A percentile compares a stretch with the other conserved stretches of the same genome.
Conservation (phyloP, 2,113 vertebrate species). For the Elephantulus edwardii region DNA sequence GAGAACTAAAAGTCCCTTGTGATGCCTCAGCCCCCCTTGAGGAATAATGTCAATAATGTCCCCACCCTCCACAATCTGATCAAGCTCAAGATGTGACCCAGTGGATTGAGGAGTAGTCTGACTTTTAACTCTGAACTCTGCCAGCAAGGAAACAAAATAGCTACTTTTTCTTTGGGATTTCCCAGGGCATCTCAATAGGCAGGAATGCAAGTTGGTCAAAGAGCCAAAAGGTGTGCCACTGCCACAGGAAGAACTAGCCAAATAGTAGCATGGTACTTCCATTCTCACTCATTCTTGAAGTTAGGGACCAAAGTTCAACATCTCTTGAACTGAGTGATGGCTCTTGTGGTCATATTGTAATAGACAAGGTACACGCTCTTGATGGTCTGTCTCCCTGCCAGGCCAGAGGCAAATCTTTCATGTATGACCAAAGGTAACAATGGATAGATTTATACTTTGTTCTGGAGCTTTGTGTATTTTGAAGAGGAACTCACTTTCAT, state of each 20-base stretch:
- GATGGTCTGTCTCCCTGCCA: slow-evolving; percentile 10
- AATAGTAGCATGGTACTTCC: not conserved
- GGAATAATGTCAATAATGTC: not conserved
- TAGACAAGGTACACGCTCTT: slow-evolving; percentile 62
- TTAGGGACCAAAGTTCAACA: not conserved
- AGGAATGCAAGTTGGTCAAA: not conserved
- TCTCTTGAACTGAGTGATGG: not conserved
- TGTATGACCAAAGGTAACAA: slow-evolving; percentile 66
- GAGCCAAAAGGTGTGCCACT: not conserved
- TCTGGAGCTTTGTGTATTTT: slow-evolving; percentile 74
- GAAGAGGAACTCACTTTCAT: slow-evolving; percentile 75
- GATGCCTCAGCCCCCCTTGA: not conserved
- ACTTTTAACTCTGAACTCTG: not conserved
- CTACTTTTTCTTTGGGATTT: not conserved
- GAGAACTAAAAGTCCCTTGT: not conserved
- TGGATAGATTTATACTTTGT: slow-evolving; percentile 76
- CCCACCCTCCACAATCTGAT: not conserved
- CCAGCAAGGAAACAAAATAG: not conserved
- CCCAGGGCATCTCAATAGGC: not conserved
- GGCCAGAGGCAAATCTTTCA: slow-evolving; percentile 73
- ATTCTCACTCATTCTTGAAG: slow-evolving; percentile 42
- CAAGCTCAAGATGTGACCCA: not conserved
- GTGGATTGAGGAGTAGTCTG: not conserved
- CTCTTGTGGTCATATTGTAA: slow-evolving; percentile 29
- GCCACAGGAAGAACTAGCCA: not conserved